These are phyloP conservation scores for Halcyon smyrnensis DNA, from an alignment of 2,797 vertebrate species.

Conservation along the genomic window DNA sequence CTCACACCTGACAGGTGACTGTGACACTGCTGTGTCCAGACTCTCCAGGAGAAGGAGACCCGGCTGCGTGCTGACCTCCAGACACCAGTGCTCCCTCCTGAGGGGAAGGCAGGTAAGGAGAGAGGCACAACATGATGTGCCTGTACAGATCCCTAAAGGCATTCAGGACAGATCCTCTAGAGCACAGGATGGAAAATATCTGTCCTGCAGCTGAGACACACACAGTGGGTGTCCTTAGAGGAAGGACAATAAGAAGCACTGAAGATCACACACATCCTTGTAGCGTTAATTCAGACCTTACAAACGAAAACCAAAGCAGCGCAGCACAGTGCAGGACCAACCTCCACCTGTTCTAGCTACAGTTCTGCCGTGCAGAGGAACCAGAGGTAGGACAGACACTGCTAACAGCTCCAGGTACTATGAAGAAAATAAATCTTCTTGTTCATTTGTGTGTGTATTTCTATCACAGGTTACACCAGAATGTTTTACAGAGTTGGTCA, in stretches of 20 bases:
- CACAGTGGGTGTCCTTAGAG: not conserved
- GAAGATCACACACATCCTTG: not conserved
- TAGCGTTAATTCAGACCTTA: not conserved
- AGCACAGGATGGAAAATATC: not conserved
- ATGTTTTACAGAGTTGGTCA: not conserved
- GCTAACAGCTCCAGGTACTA: not conserved
- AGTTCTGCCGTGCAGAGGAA: not conserved
- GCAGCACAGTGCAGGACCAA: not conserved
- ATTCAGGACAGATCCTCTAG: not conserved
- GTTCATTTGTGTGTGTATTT: fast-evolving
- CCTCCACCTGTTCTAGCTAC: not conserved
- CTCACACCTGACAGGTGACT: not conserved
- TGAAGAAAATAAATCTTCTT: not conserved
- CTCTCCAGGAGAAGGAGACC: not conserved
- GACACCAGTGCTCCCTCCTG: not conserved
- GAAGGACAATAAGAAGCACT: not conserved
- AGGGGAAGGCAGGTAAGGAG: not conserved
- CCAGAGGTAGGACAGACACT: not conserved
- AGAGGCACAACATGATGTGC: not conserved
- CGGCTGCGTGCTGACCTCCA: not conserved
- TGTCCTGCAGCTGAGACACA: not conserved
- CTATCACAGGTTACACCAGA: not conserved
- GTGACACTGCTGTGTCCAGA: not conserved
- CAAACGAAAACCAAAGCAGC: not conserved
- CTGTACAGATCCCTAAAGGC: not conserved